Percentiles rank a stretch among this genome's conserved stretches.
Conservation (phyloP, 2,113 vertebrate species). For the Odocoileus hemionus region DNA sequence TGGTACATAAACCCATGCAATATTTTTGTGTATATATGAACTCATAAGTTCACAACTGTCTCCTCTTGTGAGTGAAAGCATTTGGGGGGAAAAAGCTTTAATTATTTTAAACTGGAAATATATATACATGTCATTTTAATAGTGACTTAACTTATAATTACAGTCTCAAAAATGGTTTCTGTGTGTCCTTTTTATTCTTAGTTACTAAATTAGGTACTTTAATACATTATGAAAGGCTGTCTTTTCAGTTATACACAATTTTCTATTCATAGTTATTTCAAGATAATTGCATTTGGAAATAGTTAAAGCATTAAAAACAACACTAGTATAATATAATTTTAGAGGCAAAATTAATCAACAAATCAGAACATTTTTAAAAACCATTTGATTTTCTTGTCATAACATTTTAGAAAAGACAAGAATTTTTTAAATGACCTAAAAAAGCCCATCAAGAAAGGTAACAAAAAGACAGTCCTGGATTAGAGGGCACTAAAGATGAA, state of each 20-base stretch:
- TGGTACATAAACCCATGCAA: not conserved
- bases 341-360: slow-evolving; percentile 68
- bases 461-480: slow-evolving; percentile 83
- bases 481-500: slow-evolving; percentile 85
- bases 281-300: slow-evolving; percentile 74
- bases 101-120: slow-evolving; percentile 68
- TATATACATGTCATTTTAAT: slow-evolving; percentile 57
- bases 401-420: slow-evolving; percentile 65
- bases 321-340: slow-evolving; percentile 63
- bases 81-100: slow-evolving; percentile 30
- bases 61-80: slow-evolving; percentile 55
- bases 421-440: slow-evolving; percentile 87
- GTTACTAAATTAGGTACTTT: slow-evolving; percentile 70
- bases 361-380: slow-evolving; percentile 73
- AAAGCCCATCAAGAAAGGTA: slow-evolving; percentile 80
- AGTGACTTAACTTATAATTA: slow-evolving; percentile 73
- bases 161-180: slow-evolving; percentile 65
- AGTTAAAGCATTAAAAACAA: slow-evolving; percentile 73
- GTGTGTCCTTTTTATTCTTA: slow-evolving; percentile 65
- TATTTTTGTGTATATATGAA: slow-evolving; percentile 56
- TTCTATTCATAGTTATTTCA: slow-evolving; percentile 70
- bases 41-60: not conserved
- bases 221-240: slow-evolving; percentile 71
- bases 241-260: slow-evolving; percentile 69
- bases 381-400: slow-evolving; percentile 70